Evolutionary conservation across 2,888 invertebrate species (phyloP).

Genomic region (Bibio marci): DNA sequence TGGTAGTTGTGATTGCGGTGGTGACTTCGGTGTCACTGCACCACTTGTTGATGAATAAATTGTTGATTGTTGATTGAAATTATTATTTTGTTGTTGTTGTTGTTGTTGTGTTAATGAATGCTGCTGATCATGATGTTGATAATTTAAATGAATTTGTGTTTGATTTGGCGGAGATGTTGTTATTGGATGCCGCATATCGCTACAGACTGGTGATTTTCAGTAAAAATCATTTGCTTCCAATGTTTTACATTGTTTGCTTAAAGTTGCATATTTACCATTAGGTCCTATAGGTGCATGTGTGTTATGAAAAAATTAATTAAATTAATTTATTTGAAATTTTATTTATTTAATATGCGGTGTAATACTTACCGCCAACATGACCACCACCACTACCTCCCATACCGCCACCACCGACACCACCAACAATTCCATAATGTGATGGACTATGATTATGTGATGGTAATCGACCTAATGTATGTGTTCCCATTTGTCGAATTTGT

Average conservation of each 20-base stretch:
- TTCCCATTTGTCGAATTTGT: conserved; percentile 34
- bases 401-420: background rate
- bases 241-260: conserved; percentile 92
- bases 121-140: conserved; percentile 39
- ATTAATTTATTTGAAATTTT: background rate
- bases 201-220: conserved; percentile 58
- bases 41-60: conserved; percentile 1
- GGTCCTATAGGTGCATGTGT: conserved; percentile 38
- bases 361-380: no score
- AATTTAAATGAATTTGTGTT: conserved; percentile 20
- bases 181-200: conserved; percentile 24
- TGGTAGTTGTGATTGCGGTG: background rate
- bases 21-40: background rate
- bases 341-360: background rate
- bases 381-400: no score
- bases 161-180: no score
- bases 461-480: conserved; percentile 47
- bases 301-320: background rate
- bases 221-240: conserved; percentile 86
- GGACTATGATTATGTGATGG: conserved; percentile 44
- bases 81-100: conserved; percentile 6
- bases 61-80: no score
- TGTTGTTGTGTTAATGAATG: conserved; percentile 15
- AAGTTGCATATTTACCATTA: conserved; percentile 81
- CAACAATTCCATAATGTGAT: conserved; percentile 21